Conservation (phyloP, 2,888 invertebrate genomes). For the Blastobasis adustella region DNA sequence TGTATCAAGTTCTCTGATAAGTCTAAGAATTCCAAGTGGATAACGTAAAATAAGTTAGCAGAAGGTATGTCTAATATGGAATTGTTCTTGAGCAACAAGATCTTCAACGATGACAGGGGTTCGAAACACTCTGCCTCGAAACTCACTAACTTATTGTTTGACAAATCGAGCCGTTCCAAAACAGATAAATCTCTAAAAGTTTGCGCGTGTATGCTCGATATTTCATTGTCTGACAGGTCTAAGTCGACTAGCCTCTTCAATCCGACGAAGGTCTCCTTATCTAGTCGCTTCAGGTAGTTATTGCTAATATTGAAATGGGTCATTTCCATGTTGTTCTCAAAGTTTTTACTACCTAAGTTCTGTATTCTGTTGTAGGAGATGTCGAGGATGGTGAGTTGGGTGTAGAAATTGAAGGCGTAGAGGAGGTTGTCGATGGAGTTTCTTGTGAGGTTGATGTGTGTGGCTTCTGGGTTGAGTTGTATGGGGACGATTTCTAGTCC, state of each 20-base stretch:
- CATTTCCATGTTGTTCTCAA: constrained; percentile 84
- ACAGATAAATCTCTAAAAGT: constrained; percentile 86
- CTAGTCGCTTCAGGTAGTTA: constrained; percentile 81
- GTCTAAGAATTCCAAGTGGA: constrained; percentile 82
- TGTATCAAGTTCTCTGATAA: constrained; percentile 87
- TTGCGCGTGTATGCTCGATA: constrained; percentile 81
- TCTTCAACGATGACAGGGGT: constrained; percentile 80
- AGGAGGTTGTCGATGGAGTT: constrained; percentile 88
- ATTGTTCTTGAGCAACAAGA: constrained; percentile 85
- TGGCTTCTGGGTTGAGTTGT: constrained; percentile 90
- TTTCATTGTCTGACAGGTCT: constrained; percentile 85
- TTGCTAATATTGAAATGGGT: constrained; percentile 84
- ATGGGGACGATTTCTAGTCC: constrained; percentile 90
- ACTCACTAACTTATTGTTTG: constrained; percentile 83
- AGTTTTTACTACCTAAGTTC: constrained; percentile 87
- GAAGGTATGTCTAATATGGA: constrained; percentile 85
- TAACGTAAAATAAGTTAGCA: constrained; percentile 78
- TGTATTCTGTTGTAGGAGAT: constrained; percentile 87
- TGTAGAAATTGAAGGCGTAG: constrained; percentile 86
- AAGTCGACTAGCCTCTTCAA: constrained; percentile 79
- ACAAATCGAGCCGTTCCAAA: constrained; percentile 83
- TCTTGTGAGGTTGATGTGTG: constrained; percentile 87
- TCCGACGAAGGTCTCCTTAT: constrained; percentile 85
- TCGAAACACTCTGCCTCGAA: constrained; percentile 82
- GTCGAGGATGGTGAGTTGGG: constrained; percentile 85